phyloP scores from a whole-genome alignment of 2,888 invertebrate species.

The Brachynemurus nebulosus region DNA sequence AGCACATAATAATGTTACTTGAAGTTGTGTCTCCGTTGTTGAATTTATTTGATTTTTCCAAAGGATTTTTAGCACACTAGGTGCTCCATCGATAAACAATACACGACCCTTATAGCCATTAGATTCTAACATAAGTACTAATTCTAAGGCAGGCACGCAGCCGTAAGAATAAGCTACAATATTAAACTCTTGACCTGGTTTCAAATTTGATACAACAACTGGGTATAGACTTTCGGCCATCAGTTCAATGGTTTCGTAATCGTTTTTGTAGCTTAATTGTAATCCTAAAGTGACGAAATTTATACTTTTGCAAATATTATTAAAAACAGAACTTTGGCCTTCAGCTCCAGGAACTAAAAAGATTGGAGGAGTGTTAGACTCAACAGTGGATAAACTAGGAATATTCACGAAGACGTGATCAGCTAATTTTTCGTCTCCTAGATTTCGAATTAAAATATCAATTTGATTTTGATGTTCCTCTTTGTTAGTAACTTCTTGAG shows the following conservation, averaged over 20 bases:
- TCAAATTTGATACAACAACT: conserved; percentile 40
- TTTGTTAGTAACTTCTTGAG: conserved; percentile 5
- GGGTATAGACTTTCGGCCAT: conserved; percentile 39
- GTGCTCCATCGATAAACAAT: conserved; percentile 69
- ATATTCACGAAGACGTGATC: conserved; percentile 39
- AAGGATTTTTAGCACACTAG: conserved; percentile 43
- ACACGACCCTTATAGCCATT: conserved; percentile 48
- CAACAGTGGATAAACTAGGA: conserved; percentile 20
- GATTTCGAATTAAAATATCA: conserved; percentile 39
- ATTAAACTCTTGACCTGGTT: conserved; percentile 46
- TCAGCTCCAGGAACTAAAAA: conserved; percentile 55
- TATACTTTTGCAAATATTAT: conserved; percentile 36
- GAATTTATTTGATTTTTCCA: conserved; percentile 32
- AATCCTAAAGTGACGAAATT: conserved; percentile 38
- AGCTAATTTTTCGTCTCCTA: conserved; percentile 42
- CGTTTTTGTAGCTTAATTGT: conserved; percentile 36
- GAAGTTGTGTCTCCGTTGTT: conserved; percentile 35
- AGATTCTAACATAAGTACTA: conserved; percentile 55
- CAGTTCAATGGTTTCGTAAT: conserved; percentile 31
- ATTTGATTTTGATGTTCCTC: conserved; percentile 16
- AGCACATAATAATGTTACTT: conserved; percentile 39
- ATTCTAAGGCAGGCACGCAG: conserved; percentile 57
- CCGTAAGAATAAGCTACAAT: conserved; percentile 86
- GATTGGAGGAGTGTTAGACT: conserved; percentile 28
- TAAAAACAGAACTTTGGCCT: conserved; percentile 41